Evolutionary conservation across 2,888 invertebrate species (phyloP).

Genomic region (Netelia virgata): DNA sequence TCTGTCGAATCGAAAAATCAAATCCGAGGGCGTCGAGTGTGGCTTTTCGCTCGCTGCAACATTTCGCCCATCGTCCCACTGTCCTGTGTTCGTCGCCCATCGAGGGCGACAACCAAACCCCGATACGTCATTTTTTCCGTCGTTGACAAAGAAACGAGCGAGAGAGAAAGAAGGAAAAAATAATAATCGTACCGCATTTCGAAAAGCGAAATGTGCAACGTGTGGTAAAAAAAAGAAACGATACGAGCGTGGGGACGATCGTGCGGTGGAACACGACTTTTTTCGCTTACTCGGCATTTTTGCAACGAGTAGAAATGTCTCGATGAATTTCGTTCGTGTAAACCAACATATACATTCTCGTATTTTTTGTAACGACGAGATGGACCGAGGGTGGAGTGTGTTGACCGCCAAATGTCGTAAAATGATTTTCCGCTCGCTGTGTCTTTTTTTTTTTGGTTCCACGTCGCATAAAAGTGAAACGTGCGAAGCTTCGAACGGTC

Average conservation of each 20-base stretch:
- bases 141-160: constrained; percentile 43
- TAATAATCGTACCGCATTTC: constrained; percentile 43
- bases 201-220: neutral
- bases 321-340: constrained; percentile 28
- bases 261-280: constrained; percentile 9
- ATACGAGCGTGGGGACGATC: constrained; percentile 33
- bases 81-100: constrained; percentile 39
- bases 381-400: constrained; percentile 52
- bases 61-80: constrained; percentile 15
- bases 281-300: constrained; percentile 58
- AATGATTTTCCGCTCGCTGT: constrained; percentile 47
- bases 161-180: constrained; percentile 36
- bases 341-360: constrained; percentile 15
- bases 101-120: constrained; percentile 59
- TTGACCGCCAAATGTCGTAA: constrained; percentile 58
- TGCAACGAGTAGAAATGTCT: constrained; percentile 48
- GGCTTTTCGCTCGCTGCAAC: constrained; percentile 37
- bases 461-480: constrained; percentile 22
- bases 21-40: constrained; percentile 25
- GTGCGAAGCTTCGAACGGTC: constrained; percentile 10
- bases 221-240: constrained; percentile 30
- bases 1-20: neutral
- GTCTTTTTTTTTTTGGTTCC: neutral
- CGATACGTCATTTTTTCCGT: constrained; percentile 44
- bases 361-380: neutral